Evolutionary conservation across 2,113 vertebrate genomes (phyloP).

Genomic region (Potamarius usumacintae): DNA sequence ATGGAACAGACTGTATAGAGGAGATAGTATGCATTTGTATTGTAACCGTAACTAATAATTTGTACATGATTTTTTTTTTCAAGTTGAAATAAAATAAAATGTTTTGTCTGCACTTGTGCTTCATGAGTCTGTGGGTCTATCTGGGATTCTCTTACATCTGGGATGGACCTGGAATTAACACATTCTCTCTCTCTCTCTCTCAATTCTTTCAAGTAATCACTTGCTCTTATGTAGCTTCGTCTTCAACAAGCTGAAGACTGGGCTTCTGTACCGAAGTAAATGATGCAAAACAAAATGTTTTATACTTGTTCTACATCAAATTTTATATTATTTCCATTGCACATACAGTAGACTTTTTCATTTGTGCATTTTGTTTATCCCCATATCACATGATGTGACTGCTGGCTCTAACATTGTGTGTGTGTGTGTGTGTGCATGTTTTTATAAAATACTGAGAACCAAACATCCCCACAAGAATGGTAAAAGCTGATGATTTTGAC

Average conservation of each 20-base stretch:
- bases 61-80: background rate
- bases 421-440: background rate
- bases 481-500: too few species aligned
- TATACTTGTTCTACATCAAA: background rate
- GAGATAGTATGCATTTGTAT: background rate
- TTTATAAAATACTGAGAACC: too few species aligned
- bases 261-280: background rate
- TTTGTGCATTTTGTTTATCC: background rate
- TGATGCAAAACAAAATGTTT: background rate
- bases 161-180: background rate
- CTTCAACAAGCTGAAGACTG: background rate
- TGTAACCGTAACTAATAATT: background rate
- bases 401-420: background rate
- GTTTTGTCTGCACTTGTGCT: too few species aligned
- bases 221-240: background rate
- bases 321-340: background rate
- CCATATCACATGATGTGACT: background rate
- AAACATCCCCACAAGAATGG: too few species aligned
- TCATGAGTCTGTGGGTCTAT: background rate
- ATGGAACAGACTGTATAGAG: background rate
- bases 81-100: background rate
- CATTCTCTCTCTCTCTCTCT: background rate
- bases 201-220: background rate
- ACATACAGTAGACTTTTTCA: background rate
- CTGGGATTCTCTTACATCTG: conserved; percentile 11